Evolutionary conservation across 2,113 vertebrate genomes (phyloP).

Genomic region (Zootoca vivipara): DNA sequence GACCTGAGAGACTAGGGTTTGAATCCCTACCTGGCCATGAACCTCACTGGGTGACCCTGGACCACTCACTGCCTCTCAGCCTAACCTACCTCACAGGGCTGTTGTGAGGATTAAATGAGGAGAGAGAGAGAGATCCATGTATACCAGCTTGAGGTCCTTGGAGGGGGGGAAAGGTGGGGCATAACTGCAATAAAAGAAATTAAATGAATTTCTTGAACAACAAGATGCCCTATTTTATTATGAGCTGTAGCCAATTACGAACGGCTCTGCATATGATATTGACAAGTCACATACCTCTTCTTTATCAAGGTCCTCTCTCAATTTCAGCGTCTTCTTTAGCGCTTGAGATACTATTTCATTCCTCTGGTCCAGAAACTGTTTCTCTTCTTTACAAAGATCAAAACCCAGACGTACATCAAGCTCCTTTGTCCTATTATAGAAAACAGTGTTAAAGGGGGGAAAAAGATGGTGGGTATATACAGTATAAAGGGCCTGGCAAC

Average conservation of each 20-base stretch:
- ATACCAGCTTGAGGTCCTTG: too few species aligned
- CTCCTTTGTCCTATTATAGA: constrained; percentile 65
- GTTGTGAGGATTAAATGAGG: too few species aligned
- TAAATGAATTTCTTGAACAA: background rate
- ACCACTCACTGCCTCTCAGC: too few species aligned
- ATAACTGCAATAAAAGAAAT: background rate
- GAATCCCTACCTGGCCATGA: too few species aligned
- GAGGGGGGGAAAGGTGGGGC: too few species aligned
- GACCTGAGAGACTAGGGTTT: too few species aligned
- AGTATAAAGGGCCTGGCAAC: background rate
- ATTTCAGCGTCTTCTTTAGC: constrained; percentile 71
- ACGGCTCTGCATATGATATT: background rate
- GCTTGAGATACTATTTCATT: constrained; percentile 72
- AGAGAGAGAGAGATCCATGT: too few species aligned
- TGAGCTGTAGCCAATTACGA: constrained; percentile 9
- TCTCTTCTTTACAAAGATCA: constrained; percentile 82
- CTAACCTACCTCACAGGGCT: too few species aligned
- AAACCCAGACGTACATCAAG: constrained; percentile 84
- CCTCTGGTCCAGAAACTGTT: constrained; percentile 80
- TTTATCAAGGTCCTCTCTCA: constrained; percentile 62
- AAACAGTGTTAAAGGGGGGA: background rate
- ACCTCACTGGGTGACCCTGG: too few species aligned
- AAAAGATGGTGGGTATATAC: background rate
- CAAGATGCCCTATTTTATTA: background rate
- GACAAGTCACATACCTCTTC: constrained; percentile 72